Evolutionary conservation across 2,113 vertebrate species (phyloP).

Genomic region (Sebastes schlegelii): DNA sequence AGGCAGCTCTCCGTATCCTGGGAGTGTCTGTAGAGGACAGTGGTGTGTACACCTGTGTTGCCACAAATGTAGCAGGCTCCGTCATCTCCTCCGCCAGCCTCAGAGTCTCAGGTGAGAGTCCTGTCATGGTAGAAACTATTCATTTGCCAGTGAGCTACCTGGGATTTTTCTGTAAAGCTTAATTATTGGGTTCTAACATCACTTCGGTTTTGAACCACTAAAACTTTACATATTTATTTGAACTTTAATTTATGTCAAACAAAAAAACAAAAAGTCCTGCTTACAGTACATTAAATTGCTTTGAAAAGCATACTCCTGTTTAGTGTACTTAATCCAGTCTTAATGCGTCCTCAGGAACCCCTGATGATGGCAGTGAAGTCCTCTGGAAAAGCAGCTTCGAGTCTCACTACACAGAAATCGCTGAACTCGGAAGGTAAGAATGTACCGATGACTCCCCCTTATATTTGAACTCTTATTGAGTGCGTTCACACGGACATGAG

Average conservation of each 20-base stretch:
- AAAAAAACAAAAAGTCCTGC: not conserved
- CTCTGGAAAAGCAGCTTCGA: conserved; percentile 97
- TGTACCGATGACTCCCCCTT: not conserved
- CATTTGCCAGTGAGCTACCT: not conserved
- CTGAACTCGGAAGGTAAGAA: conserved; percentile 94
- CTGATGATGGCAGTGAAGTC: conserved; percentile 89
- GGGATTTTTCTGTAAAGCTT: not conserved
- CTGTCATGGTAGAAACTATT: not conserved
- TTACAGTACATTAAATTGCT: not conserved
- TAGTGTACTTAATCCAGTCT: not conserved
- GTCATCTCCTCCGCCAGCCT: conserved; percentile 91
- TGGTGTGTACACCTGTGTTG: conserved; percentile 92
- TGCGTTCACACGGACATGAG: not conserved
- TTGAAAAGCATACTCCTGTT: not conserved
- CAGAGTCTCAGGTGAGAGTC: conserved; percentile 90
- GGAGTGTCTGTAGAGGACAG: conserved; percentile 91
- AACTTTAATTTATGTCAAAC: not conserved
- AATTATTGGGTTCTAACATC: not conserved
- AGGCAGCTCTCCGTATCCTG: conserved; percentile 92
- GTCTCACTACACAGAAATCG: conserved; percentile 93
- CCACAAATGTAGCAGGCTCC: conserved; percentile 92
- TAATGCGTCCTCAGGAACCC: conserved; percentile 82
- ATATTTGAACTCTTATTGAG: not conserved
- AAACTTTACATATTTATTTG: not conserved
- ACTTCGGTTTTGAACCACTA: not conserved